Base-by-base conservation (phyloP, 2,888 invertebrate genomes). In the Calameuta filiformis region DNA sequence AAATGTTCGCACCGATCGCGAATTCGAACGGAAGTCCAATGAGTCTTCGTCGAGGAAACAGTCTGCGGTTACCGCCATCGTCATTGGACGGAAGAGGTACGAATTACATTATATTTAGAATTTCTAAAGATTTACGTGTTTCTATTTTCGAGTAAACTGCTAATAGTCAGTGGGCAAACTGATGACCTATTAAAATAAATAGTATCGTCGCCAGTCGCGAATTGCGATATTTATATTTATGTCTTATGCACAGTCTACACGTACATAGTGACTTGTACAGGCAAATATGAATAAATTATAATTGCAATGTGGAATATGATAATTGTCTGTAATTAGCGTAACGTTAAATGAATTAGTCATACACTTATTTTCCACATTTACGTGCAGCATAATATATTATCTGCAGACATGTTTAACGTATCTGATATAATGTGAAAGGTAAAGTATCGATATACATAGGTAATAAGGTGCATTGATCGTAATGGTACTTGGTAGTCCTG, bases 11-110 rank as follows among this genome's bases (percentile, higher is more conserved):
- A 34, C 75, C 69, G 34, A 37, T 37, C n/a, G 71, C 68, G n/a
- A 40, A 69, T 35, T 23, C 71, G 23, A 75, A 77, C 69, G 75
- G 69, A 40, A 75, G 75, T 40, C 77, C 77, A 12, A 69, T 71
- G 11, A 76, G 77, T 79, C 79, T 85, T 23, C 82, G 81, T 31
- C 81, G 85, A 12, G 83, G 82, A 30, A 79, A 77, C 37, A 84
- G 83, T n/a, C 76, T 84, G 76, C 81, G 82, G 30, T 69, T 86
- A 34, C 77, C 84, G 30, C 77, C 80, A n/a, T 69, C 77, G n/a
- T 12, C 35, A 23, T 30, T 31, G 37, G 12, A 74, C 23, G 30
- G 68, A 73, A 35, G 31, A 74, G 74, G 68, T 31, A 73, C 35
- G n/a, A 74, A 34, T 56, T 56, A 56, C 23, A 56, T 23, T 56